A percentile compares a stretch with the other conserved stretches of the same genome.
Evolutionary conservation across 2,888 invertebrate species (phyloP).

Genomic region (Drosophila eohydei): DNA sequence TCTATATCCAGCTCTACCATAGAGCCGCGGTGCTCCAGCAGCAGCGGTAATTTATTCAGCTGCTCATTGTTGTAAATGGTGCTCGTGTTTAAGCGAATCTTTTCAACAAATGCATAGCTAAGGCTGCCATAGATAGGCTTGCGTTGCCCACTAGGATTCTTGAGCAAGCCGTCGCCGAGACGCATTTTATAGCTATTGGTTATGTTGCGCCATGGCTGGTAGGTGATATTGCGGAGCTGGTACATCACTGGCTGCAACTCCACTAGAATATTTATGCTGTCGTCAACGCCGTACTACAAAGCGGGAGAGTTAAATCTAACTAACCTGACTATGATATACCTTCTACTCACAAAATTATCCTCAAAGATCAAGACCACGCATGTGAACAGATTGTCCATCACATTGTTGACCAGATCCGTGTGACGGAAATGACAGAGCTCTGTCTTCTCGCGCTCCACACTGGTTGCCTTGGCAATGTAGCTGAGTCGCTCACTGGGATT

Average conservation of each 20-base stretch:
- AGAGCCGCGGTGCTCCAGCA: slow-evolving; percentile 77
- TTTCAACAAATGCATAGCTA: slow-evolving; percentile 80
- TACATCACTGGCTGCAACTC: slow-evolving; percentile 81
- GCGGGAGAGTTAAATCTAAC: neutral
- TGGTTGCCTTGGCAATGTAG: slow-evolving; percentile 82
- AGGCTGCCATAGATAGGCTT: slow-evolving; percentile 81
- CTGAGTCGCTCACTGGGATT: slow-evolving; percentile 81
- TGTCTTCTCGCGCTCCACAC: slow-evolving; percentile 75
- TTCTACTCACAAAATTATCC: slow-evolving; percentile 79
- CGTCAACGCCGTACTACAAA: slow-evolving; percentile 75
- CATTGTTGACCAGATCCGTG: slow-evolving; percentile 74
- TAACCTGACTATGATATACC: too few relatives aligned
- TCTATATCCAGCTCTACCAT: slow-evolving; percentile 71
- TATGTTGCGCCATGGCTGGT: slow-evolving; percentile 80
- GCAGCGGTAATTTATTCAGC: slow-evolving; percentile 67
- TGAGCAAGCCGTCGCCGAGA: slow-evolving; percentile 69
- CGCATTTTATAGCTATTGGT: slow-evolving; percentile 79
- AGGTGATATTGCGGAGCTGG: slow-evolving; percentile 80
- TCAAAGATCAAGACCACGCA: slow-evolving; percentile 83
- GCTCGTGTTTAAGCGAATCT: slow-evolving; percentile 72
- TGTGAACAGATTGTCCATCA: slow-evolving; percentile 71
- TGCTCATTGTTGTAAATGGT: slow-evolving; percentile 48
- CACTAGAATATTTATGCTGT: slow-evolving; percentile 80
- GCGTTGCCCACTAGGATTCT: slow-evolving; percentile 72
- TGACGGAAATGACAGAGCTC: slow-evolving; percentile 82